Conservation (phyloP, 2,113 vertebrate species). For the Albula goreensis region DNA sequence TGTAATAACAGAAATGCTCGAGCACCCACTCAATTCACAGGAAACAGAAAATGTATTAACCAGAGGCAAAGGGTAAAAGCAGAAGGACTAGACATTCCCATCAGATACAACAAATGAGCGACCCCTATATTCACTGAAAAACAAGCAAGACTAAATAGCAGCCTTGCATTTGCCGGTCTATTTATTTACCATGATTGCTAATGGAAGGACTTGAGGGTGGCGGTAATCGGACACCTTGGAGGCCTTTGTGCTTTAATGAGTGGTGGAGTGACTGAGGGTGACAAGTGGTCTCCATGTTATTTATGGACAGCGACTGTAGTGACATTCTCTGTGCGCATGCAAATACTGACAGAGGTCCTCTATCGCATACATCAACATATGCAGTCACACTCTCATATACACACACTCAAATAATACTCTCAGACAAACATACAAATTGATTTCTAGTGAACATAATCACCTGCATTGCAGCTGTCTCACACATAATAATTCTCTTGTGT, state of each 20-base stretch:
- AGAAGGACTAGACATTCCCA: too few species aligned
- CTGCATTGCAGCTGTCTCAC: neutral
- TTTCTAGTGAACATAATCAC: neutral
- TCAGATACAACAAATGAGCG: constrained; percentile 7
- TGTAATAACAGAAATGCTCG: neutral
- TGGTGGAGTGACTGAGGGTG: neutral
- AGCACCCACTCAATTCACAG: neutral
- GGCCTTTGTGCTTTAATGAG: neutral
- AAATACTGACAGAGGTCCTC: neutral
- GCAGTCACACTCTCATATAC: neutral
- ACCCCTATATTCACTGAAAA: neutral
- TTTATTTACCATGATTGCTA: neutral
- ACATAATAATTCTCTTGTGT: neutral
- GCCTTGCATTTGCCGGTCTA: neutral
- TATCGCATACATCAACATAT: neutral
- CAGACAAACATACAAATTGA: neutral
- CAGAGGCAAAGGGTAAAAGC: neutral
- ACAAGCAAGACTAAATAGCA: neutral
- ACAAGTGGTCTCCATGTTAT: neutral
- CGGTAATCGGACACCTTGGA: neutral
- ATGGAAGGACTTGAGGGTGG: neutral
- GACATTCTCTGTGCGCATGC: too few species aligned
- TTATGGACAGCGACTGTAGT: neutral
- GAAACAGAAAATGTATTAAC: too few species aligned
- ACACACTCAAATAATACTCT: neutral